Conservation (phyloP, 2,797 vertebrate species). For the Platyrinchus mystaceus region DNA sequence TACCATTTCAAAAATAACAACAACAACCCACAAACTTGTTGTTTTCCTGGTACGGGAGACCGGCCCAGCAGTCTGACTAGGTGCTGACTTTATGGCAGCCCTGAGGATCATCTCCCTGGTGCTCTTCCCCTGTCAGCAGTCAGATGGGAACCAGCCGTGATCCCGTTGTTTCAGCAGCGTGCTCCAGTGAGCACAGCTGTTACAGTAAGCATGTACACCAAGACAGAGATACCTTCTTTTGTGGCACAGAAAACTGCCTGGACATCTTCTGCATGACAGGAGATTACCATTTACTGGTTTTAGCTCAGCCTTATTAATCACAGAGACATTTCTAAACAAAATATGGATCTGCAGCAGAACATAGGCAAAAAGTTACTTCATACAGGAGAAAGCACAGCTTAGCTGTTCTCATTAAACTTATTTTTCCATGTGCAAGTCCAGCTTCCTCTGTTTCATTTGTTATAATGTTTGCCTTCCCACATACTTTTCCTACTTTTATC, state of each 20-base stretch:
- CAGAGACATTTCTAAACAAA: conserved; percentile 26
- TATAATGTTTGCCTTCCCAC: background rate
- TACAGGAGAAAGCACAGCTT: background rate
- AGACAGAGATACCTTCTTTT: background rate
- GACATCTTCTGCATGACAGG: background rate
- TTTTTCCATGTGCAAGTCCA: background rate
- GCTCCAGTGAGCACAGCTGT: background rate
- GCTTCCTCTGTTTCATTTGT: conserved; percentile 6
- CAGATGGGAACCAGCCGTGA: background rate
- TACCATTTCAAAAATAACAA: background rate
- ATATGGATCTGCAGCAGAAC: background rate
- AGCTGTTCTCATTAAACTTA: background rate
- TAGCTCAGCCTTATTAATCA: background rate
- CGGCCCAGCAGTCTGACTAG: background rate
- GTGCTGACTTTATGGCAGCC: background rate
- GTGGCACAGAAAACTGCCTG: background rate
- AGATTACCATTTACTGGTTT: conserved; percentile 17
- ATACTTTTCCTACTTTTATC: background rate
- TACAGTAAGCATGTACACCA: background rate
- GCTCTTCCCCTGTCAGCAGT: background rate
- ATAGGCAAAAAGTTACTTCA: background rate
- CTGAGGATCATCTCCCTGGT: background rate
- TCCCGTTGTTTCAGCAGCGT: fast-evolving
- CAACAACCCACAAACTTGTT: background rate
- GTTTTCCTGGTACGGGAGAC: background rate